Conservation (phyloP, 92 coral and sea anemone species). For the Porites evermanni region DNA sequence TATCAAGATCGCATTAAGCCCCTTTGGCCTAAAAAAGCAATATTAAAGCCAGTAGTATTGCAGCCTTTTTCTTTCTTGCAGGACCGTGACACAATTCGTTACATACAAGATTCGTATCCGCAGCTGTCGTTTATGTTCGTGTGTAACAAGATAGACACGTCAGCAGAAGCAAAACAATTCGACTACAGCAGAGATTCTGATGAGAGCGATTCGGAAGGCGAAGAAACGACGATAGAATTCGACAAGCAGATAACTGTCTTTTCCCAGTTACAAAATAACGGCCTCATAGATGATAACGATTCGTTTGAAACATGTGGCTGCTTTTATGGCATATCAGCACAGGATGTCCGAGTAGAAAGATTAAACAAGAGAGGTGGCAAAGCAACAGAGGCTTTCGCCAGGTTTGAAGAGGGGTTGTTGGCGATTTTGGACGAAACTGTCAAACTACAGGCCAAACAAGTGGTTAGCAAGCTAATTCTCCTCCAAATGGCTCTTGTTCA, state of each 20-base stretch:
- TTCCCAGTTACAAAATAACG: conserved; percentile 34
- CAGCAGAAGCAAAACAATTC: not conserved
- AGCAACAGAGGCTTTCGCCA: conserved; percentile 45
- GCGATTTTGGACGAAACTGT: conserved; percentile 37
- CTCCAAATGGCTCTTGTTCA: conserved; percentile 10
- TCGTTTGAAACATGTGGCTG: conserved; percentile 1
- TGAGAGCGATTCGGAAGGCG: conserved; percentile 48
- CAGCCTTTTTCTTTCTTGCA: not conserved
- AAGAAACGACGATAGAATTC: conserved; percentile 3
- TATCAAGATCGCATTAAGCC: no score
- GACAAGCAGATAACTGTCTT: conserved; percentile 55
- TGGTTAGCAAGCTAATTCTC: conserved; percentile 33
- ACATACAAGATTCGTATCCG: conserved; percentile 69
- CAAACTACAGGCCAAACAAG: conserved; percentile 45
- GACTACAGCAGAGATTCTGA: conserved; percentile 18
- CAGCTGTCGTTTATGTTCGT: conserved; percentile 63
- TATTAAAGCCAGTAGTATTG: no score
- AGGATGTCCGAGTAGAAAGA: conserved; percentile 43
- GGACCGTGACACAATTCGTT: conserved; percentile 59
- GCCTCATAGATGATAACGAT: conserved; percentile 32
- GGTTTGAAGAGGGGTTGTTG: conserved; percentile 41
- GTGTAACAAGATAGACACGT: conserved; percentile 64
- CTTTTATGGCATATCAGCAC: conserved; percentile 70
- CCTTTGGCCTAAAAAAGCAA: no score
- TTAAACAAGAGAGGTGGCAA: not conserved